Base-by-base conservation (phyloP, 2,888 invertebrate genomes). In the Cephus rjabovi region DNA sequence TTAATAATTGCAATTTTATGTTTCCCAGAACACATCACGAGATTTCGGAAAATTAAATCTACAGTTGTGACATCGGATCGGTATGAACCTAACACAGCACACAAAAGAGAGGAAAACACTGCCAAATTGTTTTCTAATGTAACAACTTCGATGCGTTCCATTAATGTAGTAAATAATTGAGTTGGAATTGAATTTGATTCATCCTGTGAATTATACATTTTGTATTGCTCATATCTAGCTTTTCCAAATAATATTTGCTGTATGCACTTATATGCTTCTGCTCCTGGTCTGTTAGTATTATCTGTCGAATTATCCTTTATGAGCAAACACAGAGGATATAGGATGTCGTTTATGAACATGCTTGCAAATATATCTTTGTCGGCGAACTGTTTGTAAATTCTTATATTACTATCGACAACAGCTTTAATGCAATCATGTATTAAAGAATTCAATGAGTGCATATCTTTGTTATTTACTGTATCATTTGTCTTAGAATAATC, bases 201-300 rank as follows among this genome's bases (percentile, higher is more conserved):
- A n/a, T 77, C 77, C 76, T 75, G 80, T 69, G 34, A 9, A 34
- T 76, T 34, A 56, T 81, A 70, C 75, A 76, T 79, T 73, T 79
- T 81, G 69, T 76, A 82, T 34, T 82, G 82, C 1, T 69, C 30
- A 71, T 80, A 77, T 78, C 82, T 79, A 31, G 70, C 82, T 80
- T 82, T 85, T n/a, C 77, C 78, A 74, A 90, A 85, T n/a, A 90
- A 80, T 71, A 90, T 40, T 34, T 85, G 86, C 71, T 87, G 87
- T 31, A 89, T 80, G 34, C 86, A 90, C 78, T 88, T 90, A 70
- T 88, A 78, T 30, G 81, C 81, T 74, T 83, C 84, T 30, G 84
- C 79, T 35, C 83, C 81, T 34, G 89, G 74, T 82, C 80, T 85
- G 40, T 87, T 87, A 23, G 78, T 37, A 77, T 74, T 69, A 75